Evolutionary conservation across 2,888 invertebrate genomes (phyloP).

Genomic region (Diarsia rubi): DNA sequence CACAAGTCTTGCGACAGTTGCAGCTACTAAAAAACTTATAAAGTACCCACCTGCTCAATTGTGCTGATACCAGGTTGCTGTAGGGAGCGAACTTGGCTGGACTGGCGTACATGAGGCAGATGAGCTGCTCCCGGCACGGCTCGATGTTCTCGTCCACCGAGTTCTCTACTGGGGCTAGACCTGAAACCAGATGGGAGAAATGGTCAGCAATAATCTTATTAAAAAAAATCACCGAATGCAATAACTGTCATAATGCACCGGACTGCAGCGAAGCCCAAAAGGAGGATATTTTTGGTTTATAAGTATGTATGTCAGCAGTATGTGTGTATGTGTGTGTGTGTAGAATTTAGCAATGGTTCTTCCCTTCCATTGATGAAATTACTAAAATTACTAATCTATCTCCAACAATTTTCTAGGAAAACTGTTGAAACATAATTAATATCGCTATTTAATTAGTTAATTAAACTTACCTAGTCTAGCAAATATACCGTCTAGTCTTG

Average conservation of each 20-base stretch:
- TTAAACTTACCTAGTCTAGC: slow-evolving; percentile 88
- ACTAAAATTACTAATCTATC: no score
- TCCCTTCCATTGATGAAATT: no score
- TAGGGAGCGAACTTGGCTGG: slow-evolving; percentile 97
- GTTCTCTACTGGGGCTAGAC: slow-evolving; percentile 91
- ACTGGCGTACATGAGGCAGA: slow-evolving; percentile 96
- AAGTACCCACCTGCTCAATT: slow-evolving; percentile 93
- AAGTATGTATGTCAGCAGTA: no score
- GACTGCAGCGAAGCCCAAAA: no score
- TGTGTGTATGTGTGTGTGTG: no score
- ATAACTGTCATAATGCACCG: no score
- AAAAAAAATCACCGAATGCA: neutral
- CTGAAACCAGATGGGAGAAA: slow-evolving; percentile 73
- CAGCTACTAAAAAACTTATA: no score
- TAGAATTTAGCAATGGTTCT: no score
- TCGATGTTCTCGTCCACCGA: slow-evolving; percentile 82
- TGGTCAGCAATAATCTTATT: neutral
- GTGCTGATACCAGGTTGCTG: slow-evolving; percentile 96
- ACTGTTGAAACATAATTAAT: neutral
- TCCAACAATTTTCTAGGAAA: slow-evolving; percentile 2
- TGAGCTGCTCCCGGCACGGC: slow-evolving; percentile 94
- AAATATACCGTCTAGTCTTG: slow-evolving; percentile 96
- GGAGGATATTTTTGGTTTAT: no score
- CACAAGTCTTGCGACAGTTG: no score
- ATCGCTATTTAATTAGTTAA: neutral